These are phyloP conservation scores for Cephus sareptanus DNA, from an alignment of 2,888 invertebrate genomes.

Conservation along the genomic window DNA sequence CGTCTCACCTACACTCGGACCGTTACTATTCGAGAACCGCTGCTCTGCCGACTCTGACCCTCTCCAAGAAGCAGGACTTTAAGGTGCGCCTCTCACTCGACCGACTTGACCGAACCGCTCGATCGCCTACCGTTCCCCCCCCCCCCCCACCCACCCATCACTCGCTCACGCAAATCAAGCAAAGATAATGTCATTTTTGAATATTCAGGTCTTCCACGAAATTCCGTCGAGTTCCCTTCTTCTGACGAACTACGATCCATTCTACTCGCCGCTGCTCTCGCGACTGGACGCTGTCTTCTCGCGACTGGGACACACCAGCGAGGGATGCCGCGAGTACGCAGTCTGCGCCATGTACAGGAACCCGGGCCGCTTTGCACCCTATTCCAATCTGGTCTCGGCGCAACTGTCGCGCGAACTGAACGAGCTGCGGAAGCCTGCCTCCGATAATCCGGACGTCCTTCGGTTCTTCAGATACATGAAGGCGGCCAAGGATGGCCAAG, in stretches of 20 bases:
- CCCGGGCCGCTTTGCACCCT: constrained; percentile 89
- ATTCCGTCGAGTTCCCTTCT: constrained; percentile 86
- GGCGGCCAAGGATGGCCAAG: constrained; percentile 88
- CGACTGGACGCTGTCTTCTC: constrained; percentile 87
- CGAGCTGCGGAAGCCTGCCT: constrained; percentile 85
- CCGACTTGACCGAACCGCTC: not conserved
- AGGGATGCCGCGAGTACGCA: constrained; percentile 83
- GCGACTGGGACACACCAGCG: constrained; percentile 72
- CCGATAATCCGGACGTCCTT: constrained; percentile 87
- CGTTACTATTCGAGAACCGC: constrained; percentile 75
- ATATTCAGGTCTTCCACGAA: constrained; percentile 79
- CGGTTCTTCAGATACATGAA: constrained; percentile 93
- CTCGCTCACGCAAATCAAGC: not conserved
- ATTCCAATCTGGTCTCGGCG: constrained; percentile 88
- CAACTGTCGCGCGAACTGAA: constrained; percentile 90
- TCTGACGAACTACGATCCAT: constrained; percentile 88
- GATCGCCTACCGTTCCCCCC: not conserved
- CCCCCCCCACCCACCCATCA: not conserved
- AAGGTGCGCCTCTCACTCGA: constrained; percentile 68
- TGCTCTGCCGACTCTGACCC: constrained; percentile 55
- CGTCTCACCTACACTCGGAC: constrained; percentile 70
- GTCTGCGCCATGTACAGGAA: constrained; percentile 90
- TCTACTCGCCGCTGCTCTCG: constrained; percentile 88
- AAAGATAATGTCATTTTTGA: not conserved
- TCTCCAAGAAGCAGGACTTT: constrained; percentile 73